Percentiles rank a stretch among this genome's conserved stretches.
Conservation (phyloP, 2,113 vertebrate genomes). For the Oryzias javanicus region DNA sequence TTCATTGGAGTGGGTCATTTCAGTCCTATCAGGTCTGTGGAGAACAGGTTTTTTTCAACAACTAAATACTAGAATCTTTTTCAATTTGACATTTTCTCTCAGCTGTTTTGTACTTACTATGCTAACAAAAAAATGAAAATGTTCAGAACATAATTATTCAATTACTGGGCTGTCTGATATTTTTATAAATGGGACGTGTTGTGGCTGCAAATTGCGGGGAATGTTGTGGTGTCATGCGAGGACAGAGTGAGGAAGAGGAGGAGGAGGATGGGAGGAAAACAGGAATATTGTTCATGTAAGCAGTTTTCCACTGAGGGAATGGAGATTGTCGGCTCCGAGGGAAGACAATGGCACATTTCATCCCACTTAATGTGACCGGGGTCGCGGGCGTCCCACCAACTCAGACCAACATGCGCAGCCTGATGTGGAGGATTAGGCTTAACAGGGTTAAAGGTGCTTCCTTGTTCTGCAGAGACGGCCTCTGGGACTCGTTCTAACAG, state of each 20-base stretch:
- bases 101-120: too few relatives aligned
- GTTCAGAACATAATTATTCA: neutral
- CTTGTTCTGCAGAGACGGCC: slow-evolving; percentile 30
- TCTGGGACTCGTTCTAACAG: slow-evolving; percentile 3
- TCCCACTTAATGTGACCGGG: slow-evolving; percentile 28
- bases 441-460: slow-evolving; percentile 47
- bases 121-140: too few relatives aligned
- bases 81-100: too few relatives aligned
- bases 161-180: slow-evolving; percentile 2
- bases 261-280: slow-evolving; percentile 29
- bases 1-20: too few relatives aligned
- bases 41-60: too few relatives aligned
- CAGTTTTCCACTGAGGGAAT: slow-evolving; percentile 55
- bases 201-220: slow-evolving; percentile 21
- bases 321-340: slow-evolving; percentile 38
- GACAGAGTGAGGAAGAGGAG: slow-evolving; percentile 38
- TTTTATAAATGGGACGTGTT: slow-evolving; percentile 19
- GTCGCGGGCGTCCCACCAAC: slow-evolving; percentile 19
- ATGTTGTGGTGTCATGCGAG: slow-evolving; percentile 44
- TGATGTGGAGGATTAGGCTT: slow-evolving; percentile 6
- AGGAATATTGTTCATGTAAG: slow-evolving; percentile 56
- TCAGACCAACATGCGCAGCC: neutral
- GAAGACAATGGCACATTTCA: slow-evolving; percentile 56
- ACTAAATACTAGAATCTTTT: too few relatives aligned
- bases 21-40: too few relatives aligned